Evolutionary conservation across 2,113 vertebrate species (phyloP).

Genomic region (Cinclus mexicanus): DNA sequence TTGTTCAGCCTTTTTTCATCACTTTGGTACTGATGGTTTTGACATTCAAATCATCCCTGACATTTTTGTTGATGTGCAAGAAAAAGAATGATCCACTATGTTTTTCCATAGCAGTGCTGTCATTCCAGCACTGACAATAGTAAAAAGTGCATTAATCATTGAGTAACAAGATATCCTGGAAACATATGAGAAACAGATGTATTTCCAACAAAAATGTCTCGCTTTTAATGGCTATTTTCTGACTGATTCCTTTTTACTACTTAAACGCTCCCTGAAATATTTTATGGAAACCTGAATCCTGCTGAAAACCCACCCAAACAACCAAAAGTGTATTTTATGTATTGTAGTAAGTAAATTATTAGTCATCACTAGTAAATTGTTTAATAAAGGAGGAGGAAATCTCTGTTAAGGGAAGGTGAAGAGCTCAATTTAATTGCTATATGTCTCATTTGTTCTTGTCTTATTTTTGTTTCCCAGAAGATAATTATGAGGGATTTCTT

Average conservation of each 20-base stretch:
- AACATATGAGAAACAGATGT: rapidly evolving
- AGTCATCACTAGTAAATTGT: conserved; percentile 19
- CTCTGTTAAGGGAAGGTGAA: background rate
- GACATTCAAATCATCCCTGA: conserved; percentile 22
- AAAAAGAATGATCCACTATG: conserved; percentile 1
- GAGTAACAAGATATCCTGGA: background rate
- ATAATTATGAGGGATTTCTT: conserved; percentile 46
- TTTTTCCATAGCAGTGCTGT: conserved; percentile 4
- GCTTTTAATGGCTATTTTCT: background rate
- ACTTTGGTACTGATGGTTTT: background rate
- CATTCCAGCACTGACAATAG: background rate
- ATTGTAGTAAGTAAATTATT: conserved; percentile 14
- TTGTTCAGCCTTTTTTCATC: conserved; percentile 37
- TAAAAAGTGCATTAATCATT: background rate
- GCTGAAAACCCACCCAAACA: conserved; percentile 25
- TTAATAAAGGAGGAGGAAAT: background rate
- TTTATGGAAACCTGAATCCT: background rate
- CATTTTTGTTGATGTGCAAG: conserved; percentile 20
- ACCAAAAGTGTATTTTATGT: conserved; percentile 17
- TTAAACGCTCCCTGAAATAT: background rate
- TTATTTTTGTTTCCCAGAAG: background rate
- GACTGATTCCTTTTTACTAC: background rate
- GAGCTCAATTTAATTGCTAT: background rate
- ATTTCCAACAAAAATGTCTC: background rate
- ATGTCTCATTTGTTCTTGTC: background rate